Evolutionary conservation across 2,888 invertebrate species (phyloP).

Genomic region (Rhaphigaster nebulosa): DNA sequence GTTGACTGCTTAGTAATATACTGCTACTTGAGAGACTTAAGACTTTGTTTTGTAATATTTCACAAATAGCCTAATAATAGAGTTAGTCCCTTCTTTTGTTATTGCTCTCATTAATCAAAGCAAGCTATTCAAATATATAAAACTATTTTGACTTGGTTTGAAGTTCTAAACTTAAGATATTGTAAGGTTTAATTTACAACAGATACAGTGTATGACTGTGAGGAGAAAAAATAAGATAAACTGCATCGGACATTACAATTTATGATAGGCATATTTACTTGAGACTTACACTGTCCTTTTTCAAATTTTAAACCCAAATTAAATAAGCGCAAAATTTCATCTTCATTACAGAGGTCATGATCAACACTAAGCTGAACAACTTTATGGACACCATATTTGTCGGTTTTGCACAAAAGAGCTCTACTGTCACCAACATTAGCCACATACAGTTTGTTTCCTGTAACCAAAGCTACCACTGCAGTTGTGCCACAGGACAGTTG

Average conservation of each 20-base stretch:
- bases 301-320: conserved; percentile 82
- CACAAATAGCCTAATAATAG: not conserved
- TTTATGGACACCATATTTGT: conserved; percentile 80
- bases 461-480: conserved; percentile 84
- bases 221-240: too few species aligned
- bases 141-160: too few species aligned
- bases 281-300: conserved; percentile 75
- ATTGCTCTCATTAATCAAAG: not conserved
- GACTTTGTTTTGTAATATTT: not conserved
- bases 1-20: not conserved
- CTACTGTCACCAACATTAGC: conserved; percentile 90
- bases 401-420: conserved; percentile 84
- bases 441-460: conserved; percentile 83
- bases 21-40: too few species aligned
- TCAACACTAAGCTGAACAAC: conserved; percentile 88
- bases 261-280: not conserved
- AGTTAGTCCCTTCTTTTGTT: not conserved
- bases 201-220: not conserved
- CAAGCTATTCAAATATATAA: too few species aligned
- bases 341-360: conserved; percentile 87
- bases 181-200: too few species aligned
- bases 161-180: too few species aligned
- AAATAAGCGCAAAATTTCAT: conserved; percentile 83
- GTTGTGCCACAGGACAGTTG: conserved; percentile 87
- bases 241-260: not conserved